A percentile compares a stretch with the other conserved stretches of the same genome.
These are phyloP conservation scores for Agrochola circellaris DNA, from an alignment of 2,888 invertebrate species.

Conservation along the genomic window DNA sequence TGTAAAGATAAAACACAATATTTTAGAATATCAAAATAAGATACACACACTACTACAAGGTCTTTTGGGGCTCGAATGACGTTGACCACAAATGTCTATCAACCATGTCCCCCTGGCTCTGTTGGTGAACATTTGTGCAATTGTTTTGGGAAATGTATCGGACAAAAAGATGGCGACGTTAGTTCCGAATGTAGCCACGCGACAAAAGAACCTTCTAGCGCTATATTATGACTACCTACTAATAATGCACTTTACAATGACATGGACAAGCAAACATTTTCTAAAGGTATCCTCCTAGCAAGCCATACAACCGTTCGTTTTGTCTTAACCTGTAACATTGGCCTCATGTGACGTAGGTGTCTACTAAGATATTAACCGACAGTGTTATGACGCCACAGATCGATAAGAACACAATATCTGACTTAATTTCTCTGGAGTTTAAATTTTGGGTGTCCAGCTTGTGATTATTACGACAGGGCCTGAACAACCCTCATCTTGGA, in stretches of 20 bases:
- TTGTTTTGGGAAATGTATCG: neutral
- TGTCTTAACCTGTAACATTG: neutral
- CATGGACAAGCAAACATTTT: neutral
- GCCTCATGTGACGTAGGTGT: neutral
- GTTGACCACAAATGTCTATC: neutral
- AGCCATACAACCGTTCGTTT: neutral
- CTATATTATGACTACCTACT: neutral
- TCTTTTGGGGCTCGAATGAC: neutral
- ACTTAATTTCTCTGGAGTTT: too few species aligned
- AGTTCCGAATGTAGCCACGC: neutral
- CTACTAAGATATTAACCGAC: too few species aligned
- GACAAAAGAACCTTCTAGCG: neutral
- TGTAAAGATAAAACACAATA: conserved; percentile 19
- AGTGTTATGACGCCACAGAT: too few species aligned
- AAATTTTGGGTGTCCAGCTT: too few species aligned
- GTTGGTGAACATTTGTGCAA: neutral
- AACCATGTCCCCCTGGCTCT: too few species aligned
- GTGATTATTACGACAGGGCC: too few species aligned
- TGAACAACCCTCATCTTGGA: too few species aligned
- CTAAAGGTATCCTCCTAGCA: neutral
- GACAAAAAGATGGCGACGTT: neutral
- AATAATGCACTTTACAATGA: neutral
- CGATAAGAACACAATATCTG: too few species aligned
- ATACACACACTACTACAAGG: neutral
- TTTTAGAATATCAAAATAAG: neutral